Evolutionary conservation across 2,113 vertebrate species (phyloP).

Genomic region (Perca schrenkii): DNA sequence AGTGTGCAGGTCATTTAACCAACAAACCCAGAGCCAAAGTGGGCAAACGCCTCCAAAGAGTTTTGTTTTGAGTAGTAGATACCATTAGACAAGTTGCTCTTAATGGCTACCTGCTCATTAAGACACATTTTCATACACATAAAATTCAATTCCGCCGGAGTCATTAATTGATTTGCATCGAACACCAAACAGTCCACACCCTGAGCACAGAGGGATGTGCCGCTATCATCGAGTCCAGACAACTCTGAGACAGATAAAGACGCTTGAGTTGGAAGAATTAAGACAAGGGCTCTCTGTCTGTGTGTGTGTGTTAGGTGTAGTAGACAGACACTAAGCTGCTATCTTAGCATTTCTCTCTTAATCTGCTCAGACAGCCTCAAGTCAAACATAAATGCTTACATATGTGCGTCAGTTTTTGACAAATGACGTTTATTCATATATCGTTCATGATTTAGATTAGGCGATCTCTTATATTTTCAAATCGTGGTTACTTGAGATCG

Average conservation of each 20-base stretch:
- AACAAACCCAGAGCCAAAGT: neutral
- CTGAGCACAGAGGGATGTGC: slow-evolving; percentile 44
- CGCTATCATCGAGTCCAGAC: slow-evolving; percentile 67
- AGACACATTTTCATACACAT: neutral
- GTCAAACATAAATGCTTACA: too few species aligned
- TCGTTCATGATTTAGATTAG: too few species aligned
- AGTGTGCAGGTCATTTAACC: neutral
- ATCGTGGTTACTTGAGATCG: too few species aligned
- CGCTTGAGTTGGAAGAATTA: neutral
- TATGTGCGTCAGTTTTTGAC: too few species aligned
- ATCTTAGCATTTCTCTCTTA: too few species aligned
- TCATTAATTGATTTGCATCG: too few species aligned
- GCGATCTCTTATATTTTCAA: too few species aligned
- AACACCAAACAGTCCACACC: slow-evolving; percentile 53
- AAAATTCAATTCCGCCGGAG: neutral
- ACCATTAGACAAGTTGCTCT: neutral
- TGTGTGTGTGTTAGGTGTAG: neutral
- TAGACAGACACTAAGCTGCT: too few species aligned
- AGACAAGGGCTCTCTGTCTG: slow-evolving; percentile 9
- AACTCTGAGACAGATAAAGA: slow-evolving; percentile 62
- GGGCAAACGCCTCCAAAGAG: too few species aligned
- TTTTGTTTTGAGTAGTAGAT: neutral
- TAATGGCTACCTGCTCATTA: neutral
- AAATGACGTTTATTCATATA: too few species aligned
- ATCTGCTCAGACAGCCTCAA: too few species aligned